Percentiles rank a stretch among this genome's conserved stretches.
phyloP scores from a whole-genome alignment of 2,113 vertebrate species.

The Chamaetylas fuelleborni region DNA sequence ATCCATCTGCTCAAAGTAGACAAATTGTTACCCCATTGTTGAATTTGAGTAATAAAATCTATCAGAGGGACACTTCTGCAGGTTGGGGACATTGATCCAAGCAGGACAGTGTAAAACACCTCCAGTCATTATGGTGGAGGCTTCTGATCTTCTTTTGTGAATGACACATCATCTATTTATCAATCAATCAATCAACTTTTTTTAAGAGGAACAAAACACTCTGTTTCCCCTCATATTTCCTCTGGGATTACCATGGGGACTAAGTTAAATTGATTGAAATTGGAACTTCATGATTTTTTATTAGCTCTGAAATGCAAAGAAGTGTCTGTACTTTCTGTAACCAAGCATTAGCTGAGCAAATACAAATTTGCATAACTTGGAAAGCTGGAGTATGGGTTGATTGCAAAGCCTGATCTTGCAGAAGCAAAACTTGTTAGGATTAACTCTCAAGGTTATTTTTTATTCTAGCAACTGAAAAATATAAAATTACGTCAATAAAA shows the following conservation, averaged over 20 bases:
- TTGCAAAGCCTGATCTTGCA: background rate
- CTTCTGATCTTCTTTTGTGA: background rate
- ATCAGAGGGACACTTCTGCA: background rate
- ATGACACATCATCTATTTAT: background rate
- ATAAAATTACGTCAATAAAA: background rate
- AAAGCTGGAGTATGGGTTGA: background rate
- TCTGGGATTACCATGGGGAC: background rate
- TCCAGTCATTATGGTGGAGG: background rate
- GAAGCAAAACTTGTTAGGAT: background rate
- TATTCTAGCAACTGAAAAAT: background rate
- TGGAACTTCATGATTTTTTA: background rate
- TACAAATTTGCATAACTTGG: background rate
- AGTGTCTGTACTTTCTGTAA: background rate
- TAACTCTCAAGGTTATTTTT: background rate
- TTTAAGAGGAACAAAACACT: background rate
- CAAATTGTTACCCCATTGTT: background rate
- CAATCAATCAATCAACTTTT: background rate
- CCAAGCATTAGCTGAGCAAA: background rate
- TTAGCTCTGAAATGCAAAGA: background rate
- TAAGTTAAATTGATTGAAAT: background rate
- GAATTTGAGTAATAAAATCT: background rate
- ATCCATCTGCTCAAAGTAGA: background rate
- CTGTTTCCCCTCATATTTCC: background rate
- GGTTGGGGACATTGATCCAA: background rate
- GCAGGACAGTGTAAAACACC: background rate